Evolutionary conservation across 2,113 vertebrate genomes (phyloP).

Genomic region (Archocentrus centrarchus): DNA sequence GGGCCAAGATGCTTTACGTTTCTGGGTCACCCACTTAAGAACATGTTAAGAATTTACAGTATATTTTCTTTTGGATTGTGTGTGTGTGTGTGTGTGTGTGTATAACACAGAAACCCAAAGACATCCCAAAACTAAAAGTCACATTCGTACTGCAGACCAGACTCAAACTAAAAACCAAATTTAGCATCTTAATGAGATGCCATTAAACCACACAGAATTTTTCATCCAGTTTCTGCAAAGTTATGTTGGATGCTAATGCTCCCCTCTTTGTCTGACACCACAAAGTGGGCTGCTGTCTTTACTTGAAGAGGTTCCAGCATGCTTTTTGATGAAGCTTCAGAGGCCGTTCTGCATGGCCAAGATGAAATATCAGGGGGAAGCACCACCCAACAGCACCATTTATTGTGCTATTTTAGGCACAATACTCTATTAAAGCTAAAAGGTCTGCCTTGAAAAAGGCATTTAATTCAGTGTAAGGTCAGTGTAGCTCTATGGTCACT

Average conservation of each 20-base stretch:
- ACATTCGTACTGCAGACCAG: background rate
- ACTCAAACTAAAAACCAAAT: background rate
- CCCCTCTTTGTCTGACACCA: background rate
- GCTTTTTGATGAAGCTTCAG: conserved; percentile 26
- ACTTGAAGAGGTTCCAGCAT: conserved; percentile 33
- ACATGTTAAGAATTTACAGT: background rate
- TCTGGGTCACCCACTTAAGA: background rate
- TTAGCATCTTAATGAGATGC: background rate
- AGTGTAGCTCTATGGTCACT: conserved; percentile 8
- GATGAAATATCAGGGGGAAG: conserved; percentile 50
- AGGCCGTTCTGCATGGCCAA: conserved; percentile 33
- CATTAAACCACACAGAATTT: background rate
- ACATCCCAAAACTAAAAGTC: background rate
- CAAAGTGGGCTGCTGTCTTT: conserved; percentile 4
- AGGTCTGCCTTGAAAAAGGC: conserved; percentile 56
- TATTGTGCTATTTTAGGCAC: conserved; percentile 59
- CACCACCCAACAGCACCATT: conserved; percentile 21
- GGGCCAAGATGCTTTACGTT: background rate
- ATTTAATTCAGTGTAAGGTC: conserved; percentile 56
- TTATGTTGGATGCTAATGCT: conserved; percentile 11
- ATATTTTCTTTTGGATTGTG: background rate
- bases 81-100: too few species aligned
- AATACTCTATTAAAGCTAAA: conserved; percentile 56
- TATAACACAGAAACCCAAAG: background rate
- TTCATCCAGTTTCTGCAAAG: background rate